Evolutionary conservation across 2,888 invertebrate species (phyloP).

Genomic region (Trichopoda pennipes): DNA sequence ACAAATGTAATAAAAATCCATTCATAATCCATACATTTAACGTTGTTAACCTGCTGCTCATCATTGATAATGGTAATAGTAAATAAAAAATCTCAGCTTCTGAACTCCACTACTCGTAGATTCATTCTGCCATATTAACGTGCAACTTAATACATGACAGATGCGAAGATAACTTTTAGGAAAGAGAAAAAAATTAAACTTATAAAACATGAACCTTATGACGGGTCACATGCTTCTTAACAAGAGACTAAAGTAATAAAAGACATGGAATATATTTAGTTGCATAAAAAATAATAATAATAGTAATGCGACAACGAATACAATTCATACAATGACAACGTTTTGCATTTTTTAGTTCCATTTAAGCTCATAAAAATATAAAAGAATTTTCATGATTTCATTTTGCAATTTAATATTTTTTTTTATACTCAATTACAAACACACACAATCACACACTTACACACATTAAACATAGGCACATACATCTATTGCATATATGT

Average conservation of each 20-base stretch:
- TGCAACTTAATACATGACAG: conserved; percentile 23
- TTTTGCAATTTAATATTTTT: conserved; percentile 67
- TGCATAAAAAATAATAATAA: conserved; percentile 41
- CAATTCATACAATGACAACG: conserved; percentile 65
- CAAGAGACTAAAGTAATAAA: conserved; percentile 45
- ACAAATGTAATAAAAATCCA: conserved; percentile 52
- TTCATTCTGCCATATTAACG: conserved; percentile 19
- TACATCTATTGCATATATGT: too few species aligned
- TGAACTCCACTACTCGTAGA: neutral
- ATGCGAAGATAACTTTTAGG: conserved; percentile 12
- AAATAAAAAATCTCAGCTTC: conserved; percentile 4
- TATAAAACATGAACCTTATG: conserved; percentile 65
- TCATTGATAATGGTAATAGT: conserved; percentile 30
- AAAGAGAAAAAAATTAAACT: conserved; percentile 12
- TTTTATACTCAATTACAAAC: neutral
- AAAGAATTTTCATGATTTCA: conserved; percentile 71
- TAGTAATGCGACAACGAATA: conserved; percentile 52
- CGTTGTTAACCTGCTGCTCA: conserved; percentile 65
- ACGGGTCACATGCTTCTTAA: conserved; percentile 65
- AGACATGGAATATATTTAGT: conserved; percentile 29
- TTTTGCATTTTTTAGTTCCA: conserved; percentile 71
- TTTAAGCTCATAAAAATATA: conserved; percentile 74
- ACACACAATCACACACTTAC: too few species aligned
- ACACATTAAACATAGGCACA: neutral
- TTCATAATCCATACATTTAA: conserved; percentile 62